A percentile compares a stretch with the other conserved stretches of the same genome.
Evolutionary conservation across 2,113 vertebrate genomes (phyloP).

Genomic region (Burhinus oedicnemus): DNA sequence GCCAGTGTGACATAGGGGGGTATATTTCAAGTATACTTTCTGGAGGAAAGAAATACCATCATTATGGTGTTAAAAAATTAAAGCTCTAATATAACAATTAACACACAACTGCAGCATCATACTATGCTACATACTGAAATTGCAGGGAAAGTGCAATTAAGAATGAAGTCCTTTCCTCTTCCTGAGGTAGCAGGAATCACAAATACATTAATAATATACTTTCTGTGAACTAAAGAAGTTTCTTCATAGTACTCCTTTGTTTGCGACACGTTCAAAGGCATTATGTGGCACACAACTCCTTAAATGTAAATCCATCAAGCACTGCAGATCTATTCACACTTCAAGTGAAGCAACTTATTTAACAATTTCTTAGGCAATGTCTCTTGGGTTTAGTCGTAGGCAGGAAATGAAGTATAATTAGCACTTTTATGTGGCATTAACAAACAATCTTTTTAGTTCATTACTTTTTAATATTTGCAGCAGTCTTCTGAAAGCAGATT

Average conservation of each 20-base stretch:
- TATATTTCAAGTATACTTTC: not conserved
- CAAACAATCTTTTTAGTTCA: conserved; percentile 81
- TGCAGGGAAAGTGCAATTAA: not conserved
- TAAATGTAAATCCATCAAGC: conserved; percentile 44
- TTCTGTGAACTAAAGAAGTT: conserved; percentile 18
- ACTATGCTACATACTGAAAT: not conserved
- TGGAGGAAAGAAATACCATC: not conserved
- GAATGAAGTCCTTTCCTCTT: not conserved
- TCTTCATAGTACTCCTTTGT: not conserved
- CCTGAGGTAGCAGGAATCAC: not conserved
- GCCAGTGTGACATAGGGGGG: not conserved
- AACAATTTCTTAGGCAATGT: conserved; percentile 66
- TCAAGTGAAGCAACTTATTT: conserved; percentile 67
- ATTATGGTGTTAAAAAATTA: conserved; percentile 34
- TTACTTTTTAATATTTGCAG: conserved; percentile 80
- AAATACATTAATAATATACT: not conserved
- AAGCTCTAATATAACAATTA: conserved; percentile 17
- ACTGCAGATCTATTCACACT: conserved; percentile 45
- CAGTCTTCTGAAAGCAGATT: conserved; percentile 74
- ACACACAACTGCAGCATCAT: not conserved
- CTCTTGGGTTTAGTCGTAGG: conserved; percentile 69
- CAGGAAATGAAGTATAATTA: conserved; percentile 78
- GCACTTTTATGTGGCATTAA: conserved; percentile 77
- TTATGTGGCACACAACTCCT: not conserved
- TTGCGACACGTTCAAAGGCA: not conserved